Evolutionary conservation across 1,140 invertebrate genomes (phyloP).

Genomic region (Sitophilus oryzae): DNA sequence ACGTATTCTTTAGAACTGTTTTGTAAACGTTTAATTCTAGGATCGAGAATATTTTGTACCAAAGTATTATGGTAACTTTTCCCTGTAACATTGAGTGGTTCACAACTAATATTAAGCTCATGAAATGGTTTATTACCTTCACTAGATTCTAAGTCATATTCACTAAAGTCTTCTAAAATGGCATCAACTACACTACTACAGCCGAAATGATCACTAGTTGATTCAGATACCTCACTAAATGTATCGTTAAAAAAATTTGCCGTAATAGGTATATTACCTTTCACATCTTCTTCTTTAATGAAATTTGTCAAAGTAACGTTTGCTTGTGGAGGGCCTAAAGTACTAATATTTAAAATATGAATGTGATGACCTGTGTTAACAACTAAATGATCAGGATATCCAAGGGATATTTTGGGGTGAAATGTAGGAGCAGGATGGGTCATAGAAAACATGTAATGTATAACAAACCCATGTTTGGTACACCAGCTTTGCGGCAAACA

Average conservation of each 20-base stretch:
- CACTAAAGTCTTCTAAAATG: conserved; percentile 43
- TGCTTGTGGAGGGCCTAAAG: conserved; percentile 26
- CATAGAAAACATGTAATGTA: conserved; percentile 42
- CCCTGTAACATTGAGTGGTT: conserved; percentile 43
- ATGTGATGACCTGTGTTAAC: conserved; percentile 44
- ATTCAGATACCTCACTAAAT: conserved; percentile 41
- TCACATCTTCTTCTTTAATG: conserved; percentile 30
- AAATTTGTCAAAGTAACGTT: conserved; percentile 16
- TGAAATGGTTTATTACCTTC: conserved; percentile 45
- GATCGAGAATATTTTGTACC: conserved; percentile 42
- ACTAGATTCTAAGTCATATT: conserved; percentile 41
- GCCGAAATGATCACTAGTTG: conserved; percentile 38
- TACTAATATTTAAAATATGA: conserved; percentile 39
- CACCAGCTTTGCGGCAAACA: conserved; percentile 38
- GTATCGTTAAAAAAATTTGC: conserved; percentile 28
- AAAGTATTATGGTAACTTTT: conserved; percentile 43
- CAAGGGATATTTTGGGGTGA: conserved; percentile 39
- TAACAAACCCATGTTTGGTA: conserved; percentile 40
- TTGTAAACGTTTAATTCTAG: conserved; percentile 39
- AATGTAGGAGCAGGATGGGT: conserved; percentile 37
- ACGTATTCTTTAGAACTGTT: conserved; percentile 35
- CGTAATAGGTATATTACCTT: conserved; percentile 10
- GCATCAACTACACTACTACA: conserved; percentile 40
- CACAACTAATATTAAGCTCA: conserved; percentile 44
- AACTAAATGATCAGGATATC: conserved; percentile 42